phyloP scores from a whole-genome alignment of 1,140 invertebrate species.

The Tachypleus tridentatus region DNA sequence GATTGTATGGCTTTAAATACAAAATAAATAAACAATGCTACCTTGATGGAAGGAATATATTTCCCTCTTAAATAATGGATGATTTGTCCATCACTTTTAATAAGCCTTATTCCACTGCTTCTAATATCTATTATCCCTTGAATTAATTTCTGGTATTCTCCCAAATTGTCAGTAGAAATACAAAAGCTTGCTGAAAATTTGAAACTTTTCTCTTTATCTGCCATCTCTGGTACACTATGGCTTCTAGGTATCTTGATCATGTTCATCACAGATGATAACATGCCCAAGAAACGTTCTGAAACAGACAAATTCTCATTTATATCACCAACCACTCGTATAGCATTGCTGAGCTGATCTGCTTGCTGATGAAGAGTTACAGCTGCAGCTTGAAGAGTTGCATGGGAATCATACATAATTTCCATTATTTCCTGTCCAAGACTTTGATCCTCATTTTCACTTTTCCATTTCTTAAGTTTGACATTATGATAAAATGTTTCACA shows the following conservation, averaged over 20 bases:
- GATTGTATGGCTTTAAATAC: too few species aligned
- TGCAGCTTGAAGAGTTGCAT: conserved; percentile 4
- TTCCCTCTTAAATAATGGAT: too few species aligned
- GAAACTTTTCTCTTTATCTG: too few species aligned
- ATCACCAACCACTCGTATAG: conserved; percentile 4
- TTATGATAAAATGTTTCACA: not conserved
- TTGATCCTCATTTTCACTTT: not conserved
- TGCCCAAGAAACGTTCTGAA: conserved; percentile 6
- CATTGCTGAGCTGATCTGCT: conserved; percentile 7
- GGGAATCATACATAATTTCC: conserved; percentile 11
- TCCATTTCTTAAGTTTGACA: not conserved
- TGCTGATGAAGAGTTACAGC: conserved; percentile 9
- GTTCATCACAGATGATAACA: not conserved
- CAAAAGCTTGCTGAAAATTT: not conserved
- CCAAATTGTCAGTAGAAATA: not conserved
- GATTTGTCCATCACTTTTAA: too few species aligned
- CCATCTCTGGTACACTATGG: too few species aligned
- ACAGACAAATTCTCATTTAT: conserved; percentile 10
- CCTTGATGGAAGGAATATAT: too few species aligned
- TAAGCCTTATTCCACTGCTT: too few species aligned
- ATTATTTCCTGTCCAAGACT: conserved; percentile 10
- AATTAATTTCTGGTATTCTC: not conserved
- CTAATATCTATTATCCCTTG: too few species aligned
- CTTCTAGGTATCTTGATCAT: too few species aligned
- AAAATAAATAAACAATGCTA: too few species aligned